Evolutionary conservation across 2,797 vertebrate genomes (phyloP), one percentile per base, ranked within the genome.

Genomic region (Picus viridis): DNA sequence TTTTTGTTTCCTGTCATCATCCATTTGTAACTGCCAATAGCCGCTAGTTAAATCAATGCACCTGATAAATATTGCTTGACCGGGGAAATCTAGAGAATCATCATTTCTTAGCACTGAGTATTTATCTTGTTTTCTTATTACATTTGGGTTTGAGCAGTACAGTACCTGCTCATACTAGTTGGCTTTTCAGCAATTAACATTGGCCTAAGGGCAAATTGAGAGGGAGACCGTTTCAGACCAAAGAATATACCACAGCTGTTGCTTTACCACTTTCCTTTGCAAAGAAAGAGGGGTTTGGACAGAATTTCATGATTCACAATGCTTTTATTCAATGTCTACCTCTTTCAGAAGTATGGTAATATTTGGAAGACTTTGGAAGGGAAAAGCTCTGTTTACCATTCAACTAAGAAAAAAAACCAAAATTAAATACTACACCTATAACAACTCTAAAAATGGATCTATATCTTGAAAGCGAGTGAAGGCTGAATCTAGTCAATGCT

Each of bases 11-110:
- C 92, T 97, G 96, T 96, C 97, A 94, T 94, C 95, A 97, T 97
- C 96, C 95, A 97, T 97, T 98, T 97, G 96, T 96, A 97, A 97
- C 94, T 97, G 97, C 95, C 97, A 92, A 96, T 97, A 96, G 96
- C 96, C 49, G 20, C 96, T 91, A 90, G 94, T 97, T 96, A 96
- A 97, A 97, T 97, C 96, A 96, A 97, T 97, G 95, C 87, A 89
- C 74, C 95, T 97, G 96, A 97, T 97, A 96, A 97, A 97, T 97
- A 96, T 64, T 88, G 77, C 95, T 94, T 83, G 92, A 83, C 86
- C 76, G 93, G 81, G 94, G 91, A 97, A 95, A 94, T 68, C 87
- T 85, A 96, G 76, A 88, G 85, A 93, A 97, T 95, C 93, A 91
- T 95, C 83, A 90, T 96, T 96, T 95, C 90, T 96, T 83, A 92